Conservation (phyloP, 2,888 invertebrate genomes). For the Agelastica alni region DNA sequence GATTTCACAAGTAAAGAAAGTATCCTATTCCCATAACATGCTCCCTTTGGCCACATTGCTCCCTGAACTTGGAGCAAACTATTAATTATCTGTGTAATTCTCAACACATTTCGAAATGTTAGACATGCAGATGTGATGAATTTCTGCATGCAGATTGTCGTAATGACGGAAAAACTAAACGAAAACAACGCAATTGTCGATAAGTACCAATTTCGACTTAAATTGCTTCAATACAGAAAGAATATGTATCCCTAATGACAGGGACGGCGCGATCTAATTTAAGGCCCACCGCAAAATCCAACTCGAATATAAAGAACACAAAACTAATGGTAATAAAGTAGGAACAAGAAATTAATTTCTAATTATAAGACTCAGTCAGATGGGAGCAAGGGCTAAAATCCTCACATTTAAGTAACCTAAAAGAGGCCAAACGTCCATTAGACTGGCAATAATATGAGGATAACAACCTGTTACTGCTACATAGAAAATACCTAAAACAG, state of each 20-base stretch:
- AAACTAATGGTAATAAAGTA: no score
- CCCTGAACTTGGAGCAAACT: background rate
- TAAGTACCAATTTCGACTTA: conserved; percentile 24
- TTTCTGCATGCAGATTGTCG: conserved; percentile 22
- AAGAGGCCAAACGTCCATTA: no score
- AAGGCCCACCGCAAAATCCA: background rate
- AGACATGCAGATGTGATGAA: conserved; percentile 12
- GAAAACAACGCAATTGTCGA: conserved; percentile 32
- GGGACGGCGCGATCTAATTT: background rate
- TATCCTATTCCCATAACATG: no score
- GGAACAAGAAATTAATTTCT: no score
- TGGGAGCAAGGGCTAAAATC: no score
- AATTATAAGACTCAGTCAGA: no score
- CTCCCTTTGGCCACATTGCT: background rate
- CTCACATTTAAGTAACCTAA: no score
- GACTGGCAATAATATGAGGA: no score
- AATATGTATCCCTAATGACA: conserved; percentile 11
- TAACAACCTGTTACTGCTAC: no score
- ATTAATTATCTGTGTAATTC: background rate
- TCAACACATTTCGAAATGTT: conserved; percentile 3
- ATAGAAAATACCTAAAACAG: no score
- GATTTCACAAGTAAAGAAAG: no score
- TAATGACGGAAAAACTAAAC: conserved; percentile 18
- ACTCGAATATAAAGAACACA: background rate
- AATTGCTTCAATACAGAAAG: conserved; percentile 28